Conservation (phyloP, 2,888 invertebrate genomes). For the Invenusta paracnida region DNA sequence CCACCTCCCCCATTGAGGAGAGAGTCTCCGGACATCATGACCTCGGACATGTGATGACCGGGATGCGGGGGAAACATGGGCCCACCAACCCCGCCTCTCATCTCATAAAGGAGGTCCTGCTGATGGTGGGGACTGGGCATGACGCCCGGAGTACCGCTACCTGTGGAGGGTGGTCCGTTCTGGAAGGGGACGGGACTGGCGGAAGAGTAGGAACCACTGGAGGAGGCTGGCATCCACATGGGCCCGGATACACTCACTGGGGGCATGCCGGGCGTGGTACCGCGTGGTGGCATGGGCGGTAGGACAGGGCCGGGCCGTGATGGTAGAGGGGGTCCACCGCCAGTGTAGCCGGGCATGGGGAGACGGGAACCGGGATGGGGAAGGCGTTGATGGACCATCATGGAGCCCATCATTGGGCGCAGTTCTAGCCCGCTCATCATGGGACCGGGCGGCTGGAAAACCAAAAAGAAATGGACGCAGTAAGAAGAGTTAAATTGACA, state of each 20-base stretch:
- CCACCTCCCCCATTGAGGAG: neutral
- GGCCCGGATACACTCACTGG: neutral
- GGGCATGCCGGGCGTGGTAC: neutral
- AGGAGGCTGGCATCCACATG: conserved; percentile 33
- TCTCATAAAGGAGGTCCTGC: conserved; percentile 7
- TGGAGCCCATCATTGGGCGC: conserved; percentile 9
- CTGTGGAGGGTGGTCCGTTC: conserved; percentile 43
- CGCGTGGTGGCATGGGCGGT: neutral
- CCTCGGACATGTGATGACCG: neutral
- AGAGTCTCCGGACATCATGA: neutral
- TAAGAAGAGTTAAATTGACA: too few species aligned
- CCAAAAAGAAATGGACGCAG: neutral
- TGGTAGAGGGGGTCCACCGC: neutral
- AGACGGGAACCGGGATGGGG: conserved; percentile 2
- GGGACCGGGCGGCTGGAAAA: neutral
- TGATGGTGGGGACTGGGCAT: conserved; percentile 43
- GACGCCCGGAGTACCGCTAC: conserved; percentile 44
- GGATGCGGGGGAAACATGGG: neutral
- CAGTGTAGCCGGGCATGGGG: neutral
- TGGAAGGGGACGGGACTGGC: conserved; percentile 41
- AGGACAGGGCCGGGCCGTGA: neutral
- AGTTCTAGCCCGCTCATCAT: conserved; percentile 8
- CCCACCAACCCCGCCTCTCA: neutral
- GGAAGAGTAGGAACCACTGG: conserved; percentile 47
- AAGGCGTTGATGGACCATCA: conserved; percentile 16